Percentiles rank a stretch among this genome's conserved stretches.
These are phyloP conservation scores for Heliopora coerulea DNA, from an alignment of 92 coral and sea anemone genomes.

Conservation along the genomic window DNA sequence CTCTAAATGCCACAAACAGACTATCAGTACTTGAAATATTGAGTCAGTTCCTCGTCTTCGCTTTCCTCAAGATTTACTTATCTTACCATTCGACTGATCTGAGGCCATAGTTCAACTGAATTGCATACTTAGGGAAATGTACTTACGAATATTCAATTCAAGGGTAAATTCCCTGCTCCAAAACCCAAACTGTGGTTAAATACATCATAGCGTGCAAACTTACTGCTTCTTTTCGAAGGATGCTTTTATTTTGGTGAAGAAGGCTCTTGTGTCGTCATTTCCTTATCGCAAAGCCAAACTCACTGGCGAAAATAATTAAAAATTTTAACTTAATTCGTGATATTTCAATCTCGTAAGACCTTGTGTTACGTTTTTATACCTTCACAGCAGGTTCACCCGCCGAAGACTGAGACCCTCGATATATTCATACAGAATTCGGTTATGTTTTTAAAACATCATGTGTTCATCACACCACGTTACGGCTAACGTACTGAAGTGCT, in stretches of 20 bases:
- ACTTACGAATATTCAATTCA: too few species aligned
- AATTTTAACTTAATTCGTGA: neutral
- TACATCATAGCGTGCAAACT: neutral
- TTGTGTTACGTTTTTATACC: too few species aligned
- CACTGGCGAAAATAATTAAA: neutral
- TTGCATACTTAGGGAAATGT: too few species aligned
- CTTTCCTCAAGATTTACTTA: neutral
- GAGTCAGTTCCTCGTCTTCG: neutral
- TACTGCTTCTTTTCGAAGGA: neutral
- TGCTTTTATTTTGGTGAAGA: too few species aligned
- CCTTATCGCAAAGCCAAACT: neutral
- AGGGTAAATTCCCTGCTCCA: too few species aligned
- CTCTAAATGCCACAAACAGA: neutral
- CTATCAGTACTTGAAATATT: neutral
- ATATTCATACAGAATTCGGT: too few species aligned
- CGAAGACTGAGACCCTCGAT: too few species aligned
- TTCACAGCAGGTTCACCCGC: too few species aligned
- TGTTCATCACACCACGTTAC: neutral
- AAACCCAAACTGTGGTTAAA: too few species aligned
- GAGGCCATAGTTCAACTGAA: too few species aligned
- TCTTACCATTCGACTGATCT: too few species aligned
- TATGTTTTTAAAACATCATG: neutral
- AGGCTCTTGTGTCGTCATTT: neutral
- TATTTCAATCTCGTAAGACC: too few species aligned
- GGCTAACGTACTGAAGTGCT: neutral